Conservation (phyloP, 2,888 invertebrate species). For the Lasioglossum villosulum region DNA sequence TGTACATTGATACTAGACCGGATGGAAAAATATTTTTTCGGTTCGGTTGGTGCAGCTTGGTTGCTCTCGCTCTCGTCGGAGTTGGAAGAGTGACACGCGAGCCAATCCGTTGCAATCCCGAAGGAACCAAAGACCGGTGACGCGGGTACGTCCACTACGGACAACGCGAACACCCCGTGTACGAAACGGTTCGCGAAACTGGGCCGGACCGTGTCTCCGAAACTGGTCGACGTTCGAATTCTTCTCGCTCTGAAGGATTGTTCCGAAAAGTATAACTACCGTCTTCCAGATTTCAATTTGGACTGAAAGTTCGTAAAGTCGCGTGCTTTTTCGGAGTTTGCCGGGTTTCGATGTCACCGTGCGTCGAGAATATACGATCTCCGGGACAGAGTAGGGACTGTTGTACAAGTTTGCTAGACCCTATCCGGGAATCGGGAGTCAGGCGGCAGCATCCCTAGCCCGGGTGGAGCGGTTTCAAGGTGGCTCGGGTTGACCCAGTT, state of each 20-base stretch:
- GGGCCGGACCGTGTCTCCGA: neutral
- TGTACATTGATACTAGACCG: no score
- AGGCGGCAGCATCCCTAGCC: neutral
- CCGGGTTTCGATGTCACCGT: neutral
- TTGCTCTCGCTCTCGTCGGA: neutral
- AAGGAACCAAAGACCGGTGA: neutral
- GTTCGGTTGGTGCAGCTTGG: neutral
- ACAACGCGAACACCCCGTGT: neutral
- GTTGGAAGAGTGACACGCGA: neutral
- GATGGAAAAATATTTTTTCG: no score
- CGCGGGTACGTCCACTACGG: neutral
- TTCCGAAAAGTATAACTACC: neutral
- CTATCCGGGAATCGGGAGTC: neutral
- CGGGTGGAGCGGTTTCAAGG: slow-evolving; percentile 4
- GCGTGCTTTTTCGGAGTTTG: neutral
- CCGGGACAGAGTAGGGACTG: neutral
- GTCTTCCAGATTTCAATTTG: neutral
- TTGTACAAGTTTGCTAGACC: neutral
- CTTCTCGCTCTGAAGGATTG: no score
- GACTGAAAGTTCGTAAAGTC: no score
- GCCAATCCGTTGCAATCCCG: neutral
- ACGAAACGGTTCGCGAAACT: slow-evolving; percentile 2
- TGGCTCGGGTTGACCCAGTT: slow-evolving; percentile 1
- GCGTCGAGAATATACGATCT: neutral
- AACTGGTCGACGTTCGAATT: neutral